Conservation (phyloP, 2,113 vertebrate genomes). For the Sebastes fasciatus region DNA sequence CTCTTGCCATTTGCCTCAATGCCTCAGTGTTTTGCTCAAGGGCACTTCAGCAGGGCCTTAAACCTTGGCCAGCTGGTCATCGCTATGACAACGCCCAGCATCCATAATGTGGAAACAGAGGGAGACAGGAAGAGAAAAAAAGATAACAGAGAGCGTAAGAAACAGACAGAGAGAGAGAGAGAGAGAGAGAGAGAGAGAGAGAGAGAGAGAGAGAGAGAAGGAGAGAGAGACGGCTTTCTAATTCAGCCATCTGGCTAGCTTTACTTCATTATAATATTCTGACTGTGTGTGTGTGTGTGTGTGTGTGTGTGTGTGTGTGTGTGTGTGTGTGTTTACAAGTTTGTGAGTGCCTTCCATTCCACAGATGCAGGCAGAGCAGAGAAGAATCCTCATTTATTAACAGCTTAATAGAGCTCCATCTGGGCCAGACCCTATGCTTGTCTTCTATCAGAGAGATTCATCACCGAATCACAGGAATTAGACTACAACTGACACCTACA, state of each 20-base stretch:
- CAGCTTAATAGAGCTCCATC: constrained; percentile 92
- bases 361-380: constrained; percentile 89
- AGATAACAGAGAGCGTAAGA: constrained; percentile 37
- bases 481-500: constrained; percentile 79
- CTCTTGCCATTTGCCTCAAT: background rate
- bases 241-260: constrained; percentile 91
- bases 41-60: constrained; percentile 45
- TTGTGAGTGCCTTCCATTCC: constrained; percentile 89
- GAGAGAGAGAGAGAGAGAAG: constrained; percentile 30
- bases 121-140: constrained; percentile 45
- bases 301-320: constrained; percentile 52
- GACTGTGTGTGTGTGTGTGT: constrained; percentile 73
- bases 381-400: constrained; percentile 91
- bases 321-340: constrained; percentile 74
- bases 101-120: constrained; percentile 53
- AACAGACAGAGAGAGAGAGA: constrained; percentile 10
- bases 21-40: constrained; percentile 46
- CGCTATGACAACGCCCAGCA: constrained; percentile 42
- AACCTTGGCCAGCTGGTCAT: constrained; percentile 39
- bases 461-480: constrained; percentile 86
- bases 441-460: constrained; percentile 87
- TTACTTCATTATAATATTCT: constrained; percentile 91
- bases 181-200: constrained; percentile 34
- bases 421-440: constrained; percentile 88
- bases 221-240: constrained; percentile 75